Evolutionary conservation across 2,797 vertebrate species (phyloP), one percentile per base, ranked within the genome.

Genomic region (Brachyrhaphis roseni): DNA sequence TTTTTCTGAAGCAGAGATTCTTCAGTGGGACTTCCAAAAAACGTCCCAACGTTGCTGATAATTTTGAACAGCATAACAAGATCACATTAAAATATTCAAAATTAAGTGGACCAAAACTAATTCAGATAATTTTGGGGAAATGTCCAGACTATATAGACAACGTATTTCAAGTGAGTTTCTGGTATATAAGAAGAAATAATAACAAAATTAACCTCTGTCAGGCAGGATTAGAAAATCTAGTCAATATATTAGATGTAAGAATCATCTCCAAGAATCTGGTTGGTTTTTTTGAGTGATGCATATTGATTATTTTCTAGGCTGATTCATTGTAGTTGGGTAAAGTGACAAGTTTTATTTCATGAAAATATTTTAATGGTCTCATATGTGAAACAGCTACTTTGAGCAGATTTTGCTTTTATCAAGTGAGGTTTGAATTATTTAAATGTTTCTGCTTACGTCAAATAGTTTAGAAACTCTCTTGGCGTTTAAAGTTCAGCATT

Each of bases 71-170:
- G 8, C 49, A 51, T 51, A 41, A 23, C 49, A 64, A 81, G 28
- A 71, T 8, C 16, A n/a, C 16, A 66, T 77, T 66, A 23, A 26
- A 15, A 34, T 68, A 45, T 18, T 78, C 20, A 59, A n/a, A 8
- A 45, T 62, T 18, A 34, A 31, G 43, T 62, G 84, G 88, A 90
- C 89, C 87, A 90, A 89, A 77, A n/a, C 71, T 51, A 74, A 55
- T 47, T 55, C 1, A 84, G 59, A 71, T 3, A 2, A 43, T n/a
- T 39, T 31, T 8, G 23, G 20, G 39, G 12, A 12, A 26, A 5
- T 28, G n/a, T 23, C 41, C 41, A 68, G 20, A 70, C 41, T 26
- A 13, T 13, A 13, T 46, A 45, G n/a, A 28, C 26, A 2, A 41
- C 12, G 0, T 13, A 6, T 71, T 71, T 46, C n/a, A 71, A 71